Conservation (phyloP, 2,888 invertebrate genomes). For the Andricus curvator region DNA sequence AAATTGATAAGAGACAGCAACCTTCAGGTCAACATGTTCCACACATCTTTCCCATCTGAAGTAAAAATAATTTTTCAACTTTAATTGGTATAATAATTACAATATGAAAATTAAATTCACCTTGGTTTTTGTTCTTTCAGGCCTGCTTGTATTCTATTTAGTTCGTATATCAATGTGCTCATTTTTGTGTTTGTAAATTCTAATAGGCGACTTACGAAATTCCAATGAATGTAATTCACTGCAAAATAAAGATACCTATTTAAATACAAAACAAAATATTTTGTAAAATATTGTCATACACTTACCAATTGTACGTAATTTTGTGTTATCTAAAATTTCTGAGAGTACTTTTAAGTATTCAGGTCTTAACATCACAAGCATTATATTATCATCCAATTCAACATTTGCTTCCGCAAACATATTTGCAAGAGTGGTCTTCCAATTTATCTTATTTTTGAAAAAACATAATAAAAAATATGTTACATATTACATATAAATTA, state of each 20-base stretch:
- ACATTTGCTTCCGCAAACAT: too few relatives aligned
- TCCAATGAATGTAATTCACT: conserved; percentile 29
- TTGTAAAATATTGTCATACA: too few relatives aligned
- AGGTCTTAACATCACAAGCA: too few relatives aligned
- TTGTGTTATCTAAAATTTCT: too few relatives aligned
- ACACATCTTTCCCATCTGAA: conserved; percentile 25
- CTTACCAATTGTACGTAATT: too few relatives aligned
- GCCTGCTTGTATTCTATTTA: conserved; percentile 6
- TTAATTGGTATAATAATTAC: background rate
- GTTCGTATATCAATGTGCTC: background rate
- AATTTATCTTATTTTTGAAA: too few relatives aligned
- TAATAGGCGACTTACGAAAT: conserved; percentile 5
- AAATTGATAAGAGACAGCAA: conserved; percentile 25
- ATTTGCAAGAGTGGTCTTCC: too few relatives aligned
- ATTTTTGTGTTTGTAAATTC: conserved; percentile 18
- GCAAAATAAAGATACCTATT: background rate
- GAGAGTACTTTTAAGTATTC: too few relatives aligned
- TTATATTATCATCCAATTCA: too few relatives aligned
- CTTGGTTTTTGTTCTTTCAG: conserved; percentile 11
- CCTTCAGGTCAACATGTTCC: conserved; percentile 9
- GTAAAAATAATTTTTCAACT: background rate
- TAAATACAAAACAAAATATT: too few relatives aligned
- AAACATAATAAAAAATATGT: too few relatives aligned
- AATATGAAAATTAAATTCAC: background rate
- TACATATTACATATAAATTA: too few relatives aligned